Conservation (phyloP, 1,140 invertebrate genomes). For the Doryteuthis pealeii region DNA sequence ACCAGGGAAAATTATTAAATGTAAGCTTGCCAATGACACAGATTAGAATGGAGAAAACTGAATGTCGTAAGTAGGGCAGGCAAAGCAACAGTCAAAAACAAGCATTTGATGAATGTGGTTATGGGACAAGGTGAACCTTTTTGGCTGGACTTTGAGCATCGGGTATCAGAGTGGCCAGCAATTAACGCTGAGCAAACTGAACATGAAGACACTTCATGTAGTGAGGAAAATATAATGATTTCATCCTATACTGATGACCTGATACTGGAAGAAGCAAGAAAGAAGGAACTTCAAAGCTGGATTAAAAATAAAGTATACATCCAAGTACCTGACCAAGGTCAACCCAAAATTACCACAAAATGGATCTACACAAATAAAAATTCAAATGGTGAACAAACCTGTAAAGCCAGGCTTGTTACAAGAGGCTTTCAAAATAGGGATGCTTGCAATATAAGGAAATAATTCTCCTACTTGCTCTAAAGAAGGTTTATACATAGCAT, state of each 20-base stretch:
- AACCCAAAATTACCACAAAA: not conserved
- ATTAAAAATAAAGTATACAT: too few relatives aligned
- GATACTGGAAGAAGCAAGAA: too few relatives aligned
- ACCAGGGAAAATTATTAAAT: not conserved
- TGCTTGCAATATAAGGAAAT: not conserved
- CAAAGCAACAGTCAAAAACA: not conserved
- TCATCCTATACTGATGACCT: not conserved
- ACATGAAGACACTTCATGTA: not conserved
- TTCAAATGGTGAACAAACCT: not conserved
- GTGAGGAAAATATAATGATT: not conserved
- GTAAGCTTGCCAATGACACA: not conserved
- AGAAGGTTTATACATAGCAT: not conserved
- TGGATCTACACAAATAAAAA: not conserved
- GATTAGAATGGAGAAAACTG: not conserved
- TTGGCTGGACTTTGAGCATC: not conserved
- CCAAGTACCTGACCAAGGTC: too few relatives aligned
- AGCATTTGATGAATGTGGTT: constrained; percentile 1
- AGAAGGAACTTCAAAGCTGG: not conserved
- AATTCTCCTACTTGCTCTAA: not conserved
- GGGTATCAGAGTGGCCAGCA: not conserved
- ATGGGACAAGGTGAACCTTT: not conserved
- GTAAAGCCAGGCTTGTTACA: not conserved
- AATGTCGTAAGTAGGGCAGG: not conserved
- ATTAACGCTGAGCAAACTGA: not conserved
- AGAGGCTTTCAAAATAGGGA: not conserved